Conservation (phyloP, 2,113 vertebrate species). For the Myiagra hebetior region DNA sequence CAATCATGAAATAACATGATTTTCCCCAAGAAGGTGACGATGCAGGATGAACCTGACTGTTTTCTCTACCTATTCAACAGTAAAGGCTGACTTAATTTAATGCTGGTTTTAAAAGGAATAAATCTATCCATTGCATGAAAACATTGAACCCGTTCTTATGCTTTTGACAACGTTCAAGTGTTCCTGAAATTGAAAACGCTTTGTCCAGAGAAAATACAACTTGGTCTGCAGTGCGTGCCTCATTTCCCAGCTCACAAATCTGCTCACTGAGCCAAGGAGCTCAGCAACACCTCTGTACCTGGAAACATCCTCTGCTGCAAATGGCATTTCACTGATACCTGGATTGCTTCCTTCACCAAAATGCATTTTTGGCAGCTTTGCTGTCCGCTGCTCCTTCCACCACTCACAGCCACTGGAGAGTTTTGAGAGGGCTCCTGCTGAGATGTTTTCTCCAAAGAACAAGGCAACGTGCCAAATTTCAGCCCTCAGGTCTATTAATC, state of each 20-base stretch:
- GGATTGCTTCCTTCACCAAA: background rate
- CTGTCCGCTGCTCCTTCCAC: background rate
- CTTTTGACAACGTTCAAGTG: background rate
- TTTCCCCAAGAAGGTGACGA: background rate
- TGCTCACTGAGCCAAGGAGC: background rate
- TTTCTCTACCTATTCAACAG: background rate
- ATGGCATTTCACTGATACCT: background rate
- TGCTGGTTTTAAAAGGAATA: background rate
- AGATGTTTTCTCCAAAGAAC: background rate
- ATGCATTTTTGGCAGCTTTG: background rate
- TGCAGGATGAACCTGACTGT: background rate
- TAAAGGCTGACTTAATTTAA: background rate
- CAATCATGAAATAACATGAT: background rate
- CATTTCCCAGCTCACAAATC: background rate
- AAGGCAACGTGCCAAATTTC: background rate
- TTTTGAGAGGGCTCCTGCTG: background rate
- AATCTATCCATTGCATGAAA: background rate
- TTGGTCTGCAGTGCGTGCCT: accelerated
- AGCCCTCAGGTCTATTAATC: background rate
- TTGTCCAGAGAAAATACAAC: background rate
- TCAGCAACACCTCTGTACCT: background rate
- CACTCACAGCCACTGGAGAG: background rate
- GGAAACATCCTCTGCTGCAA: background rate
- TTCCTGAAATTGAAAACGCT: background rate
- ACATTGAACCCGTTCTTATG: background rate